Evolutionary conservation across 2,888 invertebrate species (phyloP), one percentile per base, ranked within the genome.

Genomic region (Phengaris alcon): DNA sequence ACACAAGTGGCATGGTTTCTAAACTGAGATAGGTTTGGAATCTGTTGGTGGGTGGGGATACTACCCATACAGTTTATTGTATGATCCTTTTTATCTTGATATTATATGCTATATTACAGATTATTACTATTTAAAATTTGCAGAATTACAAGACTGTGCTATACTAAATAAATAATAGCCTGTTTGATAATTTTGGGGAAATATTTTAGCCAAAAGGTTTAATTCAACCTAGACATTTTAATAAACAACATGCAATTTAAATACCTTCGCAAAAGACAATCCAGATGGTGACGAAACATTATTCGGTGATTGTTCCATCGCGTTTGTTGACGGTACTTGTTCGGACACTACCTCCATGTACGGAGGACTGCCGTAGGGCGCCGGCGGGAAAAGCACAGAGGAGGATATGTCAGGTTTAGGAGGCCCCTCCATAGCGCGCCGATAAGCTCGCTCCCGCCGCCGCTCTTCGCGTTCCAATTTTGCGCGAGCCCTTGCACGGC

Each of bases 381-480:
- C 88, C 6, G 89, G 86, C 0, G 94, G 93, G 81, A 93, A 93
- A 75, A 90, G 81, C 13, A 86, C 78, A 59, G 88, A 87, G 0
- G 91, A 92, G 15, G 96, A 95, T 76, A 97, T 94, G 81, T 96
- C 95, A 85, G 81, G 94, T 84, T 75, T 95, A 86, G 86, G 95
- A 89, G 91, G 95, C 90, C 82, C 97, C 95, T 95, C 97, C 94
- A 85, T 94, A 90, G 83, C 95, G 93, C 88, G 97, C 94, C 88
- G 95, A 78, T 96, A 96, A n/a, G 96, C 95, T 78, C 95, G 96
- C 84, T 98, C 97, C 4, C 97, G 95, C 54, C 96, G 95, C 46
- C 95, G 95, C 84, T 98, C 98, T 15, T 97, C 97, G 10, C 96
- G 95, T 68, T 95, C 96, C 46, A 95, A 94, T 8, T 95, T 95